A percentile compares a stretch with the other conserved stretches of the same genome.
phyloP scores from a whole-genome alignment of 2,113 vertebrate species.

The Prietella phreatophila region DNA sequence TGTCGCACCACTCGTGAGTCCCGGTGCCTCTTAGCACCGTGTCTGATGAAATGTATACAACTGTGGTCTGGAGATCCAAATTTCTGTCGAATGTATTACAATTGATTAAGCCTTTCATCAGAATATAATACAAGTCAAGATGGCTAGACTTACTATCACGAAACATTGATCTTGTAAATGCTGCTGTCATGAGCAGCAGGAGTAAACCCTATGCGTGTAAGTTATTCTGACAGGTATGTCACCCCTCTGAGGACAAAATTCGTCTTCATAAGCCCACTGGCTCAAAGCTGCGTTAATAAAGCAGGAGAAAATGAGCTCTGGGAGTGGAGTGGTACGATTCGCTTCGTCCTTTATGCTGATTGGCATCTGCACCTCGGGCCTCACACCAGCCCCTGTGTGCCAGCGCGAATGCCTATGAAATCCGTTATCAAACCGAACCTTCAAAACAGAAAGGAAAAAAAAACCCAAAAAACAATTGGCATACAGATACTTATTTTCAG shows the following conservation, averaged over 20 bases:
- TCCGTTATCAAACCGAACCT: not conserved
- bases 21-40: not conserved
- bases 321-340: slow-evolving; percentile 3
- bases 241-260: slow-evolving; percentile 15
- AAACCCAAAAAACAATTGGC: not conserved
- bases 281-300: slow-evolving; percentile 17
- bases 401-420: not conserved
- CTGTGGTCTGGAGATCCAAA: not conserved
- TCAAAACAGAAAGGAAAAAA: not conserved
- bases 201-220: slow-evolving; percentile 22
- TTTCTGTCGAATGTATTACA: not conserved
- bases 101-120: not conserved
- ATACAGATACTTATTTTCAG: slow-evolving; percentile 16
- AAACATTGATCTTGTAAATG: not conserved
- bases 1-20: not conserved
- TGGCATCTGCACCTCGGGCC: slow-evolving; percentile 21
- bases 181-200: not conserved
- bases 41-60: not conserved
- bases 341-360: slow-evolving; percentile 13
- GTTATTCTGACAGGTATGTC: slow-evolving; percentile 15
- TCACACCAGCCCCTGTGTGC: not conserved
- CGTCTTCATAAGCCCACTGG: not conserved
- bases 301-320: slow-evolving; percentile 11
- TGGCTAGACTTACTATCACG: not conserved
- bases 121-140: not conserved